A percentile compares a stretch with the other conserved stretches of the same genome.
phyloP scores from a whole-genome alignment of 1,140 invertebrate species.

The Ephestia elutella region DNA sequence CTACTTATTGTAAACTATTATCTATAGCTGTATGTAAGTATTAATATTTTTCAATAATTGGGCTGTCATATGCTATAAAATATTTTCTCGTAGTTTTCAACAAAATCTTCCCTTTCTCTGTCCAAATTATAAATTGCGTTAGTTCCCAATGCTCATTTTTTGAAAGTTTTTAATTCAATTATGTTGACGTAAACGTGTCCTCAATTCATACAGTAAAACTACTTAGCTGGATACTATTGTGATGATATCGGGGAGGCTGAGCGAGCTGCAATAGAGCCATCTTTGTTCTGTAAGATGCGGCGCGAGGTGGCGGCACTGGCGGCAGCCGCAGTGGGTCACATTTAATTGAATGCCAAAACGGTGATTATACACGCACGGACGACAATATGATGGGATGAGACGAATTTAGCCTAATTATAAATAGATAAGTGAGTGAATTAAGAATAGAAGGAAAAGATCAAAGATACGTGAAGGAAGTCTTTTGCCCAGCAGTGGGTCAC shows the following conservation, averaged over 20 bases:
- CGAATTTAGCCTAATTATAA: not conserved
- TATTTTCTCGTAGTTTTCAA: no score
- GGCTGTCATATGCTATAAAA: no score
- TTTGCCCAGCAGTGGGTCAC: no score
- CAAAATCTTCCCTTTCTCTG: no score
- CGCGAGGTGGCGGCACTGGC: conserved; percentile 20
- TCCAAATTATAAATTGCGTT: no score
- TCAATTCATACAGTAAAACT: conserved; percentile 12
- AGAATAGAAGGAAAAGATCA: no score
- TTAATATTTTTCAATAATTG: no score
- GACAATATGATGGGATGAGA: conserved; percentile 39
- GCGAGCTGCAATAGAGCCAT: conserved; percentile 9
- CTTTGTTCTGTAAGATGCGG: conserved; percentile 23
- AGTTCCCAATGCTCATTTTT: not conserved
- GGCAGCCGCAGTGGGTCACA: conserved; percentile 53
- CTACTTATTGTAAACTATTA: no score
- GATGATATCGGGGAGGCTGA: conserved; percentile 14
- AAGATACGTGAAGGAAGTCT: no score
- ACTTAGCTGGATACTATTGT: conserved; percentile 18
- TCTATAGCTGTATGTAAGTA: no score
- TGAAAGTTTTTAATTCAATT: not conserved
- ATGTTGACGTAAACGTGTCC: conserved; percentile 18
- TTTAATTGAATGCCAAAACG: conserved; percentile 69
- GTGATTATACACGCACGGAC: conserved; percentile 64
- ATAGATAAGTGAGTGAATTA: not conserved